Evolutionary conservation across 92 coral and sea anemone species (phyloP).

Genomic region (Bergia sp.): DNA sequence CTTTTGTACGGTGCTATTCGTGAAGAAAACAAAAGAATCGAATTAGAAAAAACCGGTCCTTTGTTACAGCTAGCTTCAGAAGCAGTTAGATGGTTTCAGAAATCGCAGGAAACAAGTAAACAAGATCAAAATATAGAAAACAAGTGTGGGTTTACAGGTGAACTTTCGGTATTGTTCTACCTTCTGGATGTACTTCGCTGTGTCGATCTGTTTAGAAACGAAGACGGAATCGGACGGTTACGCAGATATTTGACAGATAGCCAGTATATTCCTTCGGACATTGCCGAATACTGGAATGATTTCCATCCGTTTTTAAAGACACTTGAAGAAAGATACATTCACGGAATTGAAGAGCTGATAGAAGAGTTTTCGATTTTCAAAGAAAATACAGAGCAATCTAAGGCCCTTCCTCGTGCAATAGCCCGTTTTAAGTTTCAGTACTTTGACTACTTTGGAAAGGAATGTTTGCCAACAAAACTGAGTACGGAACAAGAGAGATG

Average conservation of each 20-base stretch:
- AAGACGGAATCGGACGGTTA: constrained; percentile 24
- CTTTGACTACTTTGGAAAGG: constrained; percentile 41
- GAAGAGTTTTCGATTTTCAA: constrained; percentile 48
- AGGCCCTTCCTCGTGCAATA: constrained; percentile 34
- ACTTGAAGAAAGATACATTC: constrained; percentile 28
- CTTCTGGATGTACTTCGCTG: constrained; percentile 56
- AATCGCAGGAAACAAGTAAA: constrained; percentile 16
- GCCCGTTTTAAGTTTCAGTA: constrained; percentile 36
- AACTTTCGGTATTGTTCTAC: constrained; percentile 54
- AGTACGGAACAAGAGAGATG: constrained; percentile 32
- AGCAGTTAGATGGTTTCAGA: constrained; percentile 37
- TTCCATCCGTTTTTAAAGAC: constrained; percentile 20
- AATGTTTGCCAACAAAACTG: not conserved
- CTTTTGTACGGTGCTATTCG: constrained; percentile 4
- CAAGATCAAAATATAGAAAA: constrained; percentile 32
- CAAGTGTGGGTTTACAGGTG: constrained; percentile 35
- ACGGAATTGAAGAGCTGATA: constrained; percentile 39
- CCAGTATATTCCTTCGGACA: constrained; percentile 11
- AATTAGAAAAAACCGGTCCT: not conserved
- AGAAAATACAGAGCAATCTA: constrained; percentile 12
- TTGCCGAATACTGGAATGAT: constrained; percentile 38
- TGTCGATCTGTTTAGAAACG: constrained; percentile 29
- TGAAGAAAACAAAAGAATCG: not conserved
- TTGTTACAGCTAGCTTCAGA: constrained; percentile 17
- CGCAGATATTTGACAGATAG: constrained; percentile 38